Conservation (phyloP, 2,888 invertebrate species). For the Lepeophtheirus nordmannii region DNA sequence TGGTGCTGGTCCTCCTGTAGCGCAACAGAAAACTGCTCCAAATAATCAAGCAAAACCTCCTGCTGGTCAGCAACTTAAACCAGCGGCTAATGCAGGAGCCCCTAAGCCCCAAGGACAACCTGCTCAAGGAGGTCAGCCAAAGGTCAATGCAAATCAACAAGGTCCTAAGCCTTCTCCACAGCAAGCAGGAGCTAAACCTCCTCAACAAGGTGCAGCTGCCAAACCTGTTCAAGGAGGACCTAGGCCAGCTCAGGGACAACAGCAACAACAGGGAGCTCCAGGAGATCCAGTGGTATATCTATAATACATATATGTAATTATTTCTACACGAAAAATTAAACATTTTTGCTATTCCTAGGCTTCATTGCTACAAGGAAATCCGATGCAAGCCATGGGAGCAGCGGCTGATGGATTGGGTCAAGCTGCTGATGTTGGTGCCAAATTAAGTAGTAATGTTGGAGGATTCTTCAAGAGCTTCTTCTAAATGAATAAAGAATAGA, state of each 20-base stretch:
- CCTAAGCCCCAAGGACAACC: not conserved
- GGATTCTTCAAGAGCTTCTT: conserved; percentile 31
- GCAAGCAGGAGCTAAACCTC: not conserved
- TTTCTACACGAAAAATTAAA: not conserved
- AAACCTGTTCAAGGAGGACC: not conserved
- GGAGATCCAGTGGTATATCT: conserved; percentile 8
- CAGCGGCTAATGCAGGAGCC: conserved; percentile 5
- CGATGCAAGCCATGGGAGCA: conserved; percentile 13
- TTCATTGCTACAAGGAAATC: conserved; percentile 6
- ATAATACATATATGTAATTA: not conserved
- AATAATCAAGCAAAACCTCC: conserved; percentile 5
- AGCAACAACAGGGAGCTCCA: not conserved
- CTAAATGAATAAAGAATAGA: conserved; percentile 26
- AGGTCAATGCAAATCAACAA: not conserved
- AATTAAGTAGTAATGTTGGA: conserved; percentile 27
- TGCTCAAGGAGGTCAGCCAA: not conserved
- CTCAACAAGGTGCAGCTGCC: not conserved
- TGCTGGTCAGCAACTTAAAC: conserved; percentile 9
- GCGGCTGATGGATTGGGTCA: conserved; percentile 16
- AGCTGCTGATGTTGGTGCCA: conserved; percentile 26
- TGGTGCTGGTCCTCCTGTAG: not conserved
- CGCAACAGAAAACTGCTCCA: not conserved
- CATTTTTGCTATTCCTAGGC: not conserved
- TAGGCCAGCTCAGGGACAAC: not conserved
- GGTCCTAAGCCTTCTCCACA: not conserved